Evolutionary conservation across 1,140 invertebrate species (phyloP).

Genomic region (Neodiprion fabricii): DNA sequence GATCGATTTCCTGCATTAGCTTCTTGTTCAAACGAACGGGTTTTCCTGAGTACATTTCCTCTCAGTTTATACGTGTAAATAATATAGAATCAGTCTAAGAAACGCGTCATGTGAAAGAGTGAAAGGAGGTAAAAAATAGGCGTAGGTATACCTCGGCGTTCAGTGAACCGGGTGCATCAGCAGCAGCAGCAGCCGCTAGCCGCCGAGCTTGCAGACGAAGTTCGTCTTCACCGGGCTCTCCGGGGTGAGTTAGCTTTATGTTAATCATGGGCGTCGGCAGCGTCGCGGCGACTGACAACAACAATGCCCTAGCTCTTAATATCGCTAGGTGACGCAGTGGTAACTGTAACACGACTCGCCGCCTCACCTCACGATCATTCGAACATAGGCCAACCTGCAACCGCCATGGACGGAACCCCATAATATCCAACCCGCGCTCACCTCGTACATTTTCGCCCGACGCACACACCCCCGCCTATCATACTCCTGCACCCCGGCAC

Average conservation of each 20-base stretch:
- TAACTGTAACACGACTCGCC: constrained; percentile 51
- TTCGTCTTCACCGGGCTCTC: not conserved
- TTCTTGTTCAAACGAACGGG: no score
- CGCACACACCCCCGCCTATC: constrained; percentile 30
- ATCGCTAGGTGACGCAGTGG: constrained; percentile 54
- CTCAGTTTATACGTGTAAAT: no score
- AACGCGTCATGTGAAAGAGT: not conserved
- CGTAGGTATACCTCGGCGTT: not conserved
- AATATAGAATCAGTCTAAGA: no score
- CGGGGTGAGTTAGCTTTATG: constrained; percentile 46
- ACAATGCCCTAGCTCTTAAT: constrained; percentile 57
- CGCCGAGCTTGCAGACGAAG: not conserved
- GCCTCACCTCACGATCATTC: constrained; percentile 36
- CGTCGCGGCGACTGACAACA: constrained; percentile 54
- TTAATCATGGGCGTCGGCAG: constrained; percentile 42
- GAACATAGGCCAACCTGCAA: constrained; percentile 30
- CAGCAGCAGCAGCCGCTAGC: not conserved
- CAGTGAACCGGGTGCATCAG: not conserved
- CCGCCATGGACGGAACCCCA: constrained; percentile 19
- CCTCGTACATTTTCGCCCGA: constrained; percentile 15
- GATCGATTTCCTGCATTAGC: no score
- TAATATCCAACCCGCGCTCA: no score
- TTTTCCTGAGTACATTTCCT: no score
- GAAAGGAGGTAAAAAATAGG: not conserved
- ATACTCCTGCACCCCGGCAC: constrained; percentile 16